Evolutionary conservation across 2,797 vertebrate genomes (phyloP).

Genomic region (Hylomyscus alleni): DNA sequence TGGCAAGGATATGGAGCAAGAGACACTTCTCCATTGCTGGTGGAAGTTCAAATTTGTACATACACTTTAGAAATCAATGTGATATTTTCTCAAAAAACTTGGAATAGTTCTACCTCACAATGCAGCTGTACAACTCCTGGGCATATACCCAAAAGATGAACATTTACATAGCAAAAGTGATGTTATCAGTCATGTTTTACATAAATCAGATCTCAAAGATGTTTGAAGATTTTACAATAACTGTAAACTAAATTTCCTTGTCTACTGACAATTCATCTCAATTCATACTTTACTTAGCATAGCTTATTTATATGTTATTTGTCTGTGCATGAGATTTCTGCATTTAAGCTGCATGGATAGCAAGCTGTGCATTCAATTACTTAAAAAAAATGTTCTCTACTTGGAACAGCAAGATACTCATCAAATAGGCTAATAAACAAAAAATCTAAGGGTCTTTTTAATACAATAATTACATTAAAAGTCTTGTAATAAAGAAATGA

Average conservation of each 20-base stretch:
- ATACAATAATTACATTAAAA: conserved; percentile 75
- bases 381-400: conserved; percentile 75
- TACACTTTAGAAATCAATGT: background rate
- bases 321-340: conserved; percentile 70
- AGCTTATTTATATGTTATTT: conserved; percentile 72
- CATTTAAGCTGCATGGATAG: conserved; percentile 80
- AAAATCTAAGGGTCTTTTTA: conserved; percentile 73
- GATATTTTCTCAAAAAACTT: background rate
- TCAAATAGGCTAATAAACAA: conserved; percentile 72
- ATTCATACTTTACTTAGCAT: conserved; percentile 60
- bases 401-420: conserved; percentile 73
- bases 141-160: background rate
- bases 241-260: background rate
- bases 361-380: conserved; percentile 85
- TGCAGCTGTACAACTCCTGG: background rate
- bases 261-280: conserved; percentile 43
- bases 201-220: background rate
- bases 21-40: background rate
- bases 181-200: background rate
- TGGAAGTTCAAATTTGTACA: background rate
- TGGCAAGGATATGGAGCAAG: background rate
- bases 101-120: background rate
- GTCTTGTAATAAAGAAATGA: conserved; percentile 18
- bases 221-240: conserved; percentile 27
- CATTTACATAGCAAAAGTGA: conserved; percentile 4